Evolutionary conservation across 2,113 vertebrate genomes (phyloP).

Genomic region (Micromys minutus): DNA sequence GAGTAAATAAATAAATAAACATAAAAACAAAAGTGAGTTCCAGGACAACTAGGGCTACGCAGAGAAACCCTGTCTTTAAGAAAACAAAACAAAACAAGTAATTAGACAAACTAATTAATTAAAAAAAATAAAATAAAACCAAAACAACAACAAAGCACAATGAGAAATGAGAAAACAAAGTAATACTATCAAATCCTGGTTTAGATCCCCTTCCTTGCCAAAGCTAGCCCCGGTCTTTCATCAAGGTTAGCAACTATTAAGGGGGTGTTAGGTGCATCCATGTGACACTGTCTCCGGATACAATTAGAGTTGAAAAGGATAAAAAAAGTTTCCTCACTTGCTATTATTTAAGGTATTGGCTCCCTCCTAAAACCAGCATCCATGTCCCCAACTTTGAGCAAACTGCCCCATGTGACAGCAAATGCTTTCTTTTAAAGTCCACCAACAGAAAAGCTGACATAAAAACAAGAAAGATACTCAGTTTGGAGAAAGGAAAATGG

Average conservation of each 20-base stretch:
- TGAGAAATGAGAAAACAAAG: constrained; percentile 47
- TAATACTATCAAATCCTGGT: background rate
- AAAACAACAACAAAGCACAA: background rate
- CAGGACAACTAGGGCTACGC: background rate
- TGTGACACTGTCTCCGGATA: background rate
- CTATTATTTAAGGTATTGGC: constrained; percentile 39
- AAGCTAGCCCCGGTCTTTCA: background rate
- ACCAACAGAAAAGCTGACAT: constrained; percentile 24
- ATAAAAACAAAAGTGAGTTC: background rate
- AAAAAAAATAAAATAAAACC: background rate
- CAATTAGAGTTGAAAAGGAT: constrained; percentile 26
- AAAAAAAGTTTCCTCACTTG: constrained; percentile 49
- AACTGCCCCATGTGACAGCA: background rate
- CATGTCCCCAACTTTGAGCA: background rate
- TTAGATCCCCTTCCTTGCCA: background rate
- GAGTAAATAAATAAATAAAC: too few species aligned
- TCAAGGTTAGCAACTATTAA: background rate
- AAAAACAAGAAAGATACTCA: background rate
- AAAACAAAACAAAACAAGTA: background rate
- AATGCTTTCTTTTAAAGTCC: background rate
- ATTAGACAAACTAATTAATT: background rate
- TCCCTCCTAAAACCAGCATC: background rate
- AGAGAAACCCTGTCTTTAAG: background rate
- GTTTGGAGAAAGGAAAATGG: constrained; percentile 4
- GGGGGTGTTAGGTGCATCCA: background rate